A percentile compares a stretch with the other conserved stretches of the same genome.
Conservation (phyloP, 1,140 invertebrate genomes). For the Limonius californicus region DNA sequence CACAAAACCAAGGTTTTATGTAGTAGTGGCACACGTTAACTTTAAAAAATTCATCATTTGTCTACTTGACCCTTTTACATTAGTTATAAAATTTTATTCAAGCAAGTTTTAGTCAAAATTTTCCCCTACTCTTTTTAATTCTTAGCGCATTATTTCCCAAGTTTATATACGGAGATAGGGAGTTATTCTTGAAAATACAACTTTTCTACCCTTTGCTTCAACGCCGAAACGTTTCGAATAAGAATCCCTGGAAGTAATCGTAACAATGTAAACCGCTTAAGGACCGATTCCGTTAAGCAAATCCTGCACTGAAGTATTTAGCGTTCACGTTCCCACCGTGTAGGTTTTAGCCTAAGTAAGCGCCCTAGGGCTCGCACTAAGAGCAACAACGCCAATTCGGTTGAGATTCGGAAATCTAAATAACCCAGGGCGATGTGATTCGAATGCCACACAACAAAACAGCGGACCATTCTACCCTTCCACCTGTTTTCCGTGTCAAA, state of each 20-base stretch:
- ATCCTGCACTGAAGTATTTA: conserved; percentile 28
- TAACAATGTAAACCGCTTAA: conserved; percentile 12
- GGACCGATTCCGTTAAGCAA: conserved; percentile 5
- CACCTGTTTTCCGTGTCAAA: no score
- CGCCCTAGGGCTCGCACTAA: conserved; percentile 31
- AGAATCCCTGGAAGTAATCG: not conserved
- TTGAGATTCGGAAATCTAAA: conserved; percentile 38
- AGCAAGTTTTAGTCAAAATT: no score
- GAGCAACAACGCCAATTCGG: conserved; percentile 37
- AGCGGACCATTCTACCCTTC: conserved; percentile 23
- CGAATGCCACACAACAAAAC: conserved; percentile 29
- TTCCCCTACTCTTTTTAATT: no score
- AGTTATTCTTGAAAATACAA: no score
- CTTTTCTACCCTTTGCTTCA: no score
- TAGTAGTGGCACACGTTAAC: no score
- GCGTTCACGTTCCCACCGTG: conserved; percentile 28
- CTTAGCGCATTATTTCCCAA: no score
- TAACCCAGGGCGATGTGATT: conserved; percentile 35
- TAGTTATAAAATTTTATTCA: no score
- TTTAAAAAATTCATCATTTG: no score
- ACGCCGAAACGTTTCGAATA: not conserved
- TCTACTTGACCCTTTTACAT: no score
- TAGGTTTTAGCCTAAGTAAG: conserved; percentile 36
- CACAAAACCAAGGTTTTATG: no score
- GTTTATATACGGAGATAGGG: no score